Percentiles rank a stretch among this genome's conserved stretches.
These are phyloP conservation scores for Greenwoodochromis staneri DNA, from an alignment of 2,113 vertebrate genomes.

Conservation along the genomic window DNA sequence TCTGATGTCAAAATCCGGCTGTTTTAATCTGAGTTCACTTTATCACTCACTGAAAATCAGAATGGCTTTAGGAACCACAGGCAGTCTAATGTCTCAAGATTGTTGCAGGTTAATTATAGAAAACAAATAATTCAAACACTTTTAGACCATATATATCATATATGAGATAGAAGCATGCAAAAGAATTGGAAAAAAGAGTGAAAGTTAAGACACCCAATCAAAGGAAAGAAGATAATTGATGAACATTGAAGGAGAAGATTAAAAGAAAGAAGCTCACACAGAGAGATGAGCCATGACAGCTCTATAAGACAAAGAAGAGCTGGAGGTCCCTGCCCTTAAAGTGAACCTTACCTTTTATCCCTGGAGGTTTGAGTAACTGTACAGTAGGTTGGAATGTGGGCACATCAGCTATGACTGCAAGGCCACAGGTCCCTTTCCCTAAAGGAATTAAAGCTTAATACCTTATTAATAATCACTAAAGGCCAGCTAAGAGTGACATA, in stretches of 20 bases:
- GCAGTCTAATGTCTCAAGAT: not conserved
- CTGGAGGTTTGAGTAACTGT: not conserved
- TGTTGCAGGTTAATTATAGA: not conserved
- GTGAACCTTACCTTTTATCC: not conserved
- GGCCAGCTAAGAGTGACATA: not conserved
- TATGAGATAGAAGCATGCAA: not conserved
- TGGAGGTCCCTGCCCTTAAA: not conserved
- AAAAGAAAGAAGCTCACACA: not conserved
- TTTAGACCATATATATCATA: not conserved
- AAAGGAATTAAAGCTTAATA: not conserved
- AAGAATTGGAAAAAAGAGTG: not conserved
- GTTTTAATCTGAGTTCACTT: not conserved
- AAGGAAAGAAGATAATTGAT: not conserved
- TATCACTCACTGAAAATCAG: not conserved
- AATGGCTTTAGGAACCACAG: not conserved
- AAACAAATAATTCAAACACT: not conserved
- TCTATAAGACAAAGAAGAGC: not conserved
- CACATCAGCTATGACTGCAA: not conserved
- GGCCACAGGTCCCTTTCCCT: not conserved
- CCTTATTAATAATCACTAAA: constrained; percentile 5
- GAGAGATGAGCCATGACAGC: not conserved
- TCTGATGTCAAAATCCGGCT: not conserved
- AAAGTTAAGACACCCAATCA: not conserved
- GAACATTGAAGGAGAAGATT: not conserved
- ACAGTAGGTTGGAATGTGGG: not conserved